Evolutionary conservation across 2,797 vertebrate species (phyloP), one percentile per base, ranked within the genome.

Genomic region (Eurystomus glaucurus): DNA sequence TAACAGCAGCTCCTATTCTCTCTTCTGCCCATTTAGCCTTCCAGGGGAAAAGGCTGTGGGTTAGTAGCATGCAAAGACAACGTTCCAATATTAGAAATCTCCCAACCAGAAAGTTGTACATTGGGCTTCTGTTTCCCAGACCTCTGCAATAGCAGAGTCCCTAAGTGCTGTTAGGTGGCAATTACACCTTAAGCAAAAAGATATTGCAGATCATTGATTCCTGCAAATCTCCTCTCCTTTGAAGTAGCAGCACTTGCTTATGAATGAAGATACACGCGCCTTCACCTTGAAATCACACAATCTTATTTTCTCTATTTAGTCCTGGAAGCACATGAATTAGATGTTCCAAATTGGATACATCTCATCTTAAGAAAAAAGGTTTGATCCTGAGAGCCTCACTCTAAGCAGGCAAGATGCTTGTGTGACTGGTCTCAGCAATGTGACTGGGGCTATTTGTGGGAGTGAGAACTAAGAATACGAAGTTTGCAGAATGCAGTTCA

Each of bases 141-240:
- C 31, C 58, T 90, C 46, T 70, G 80, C 76, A 86, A 65, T 1
- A 92, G 83, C 62, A n/a, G 92, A 96, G 94, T 92, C 83, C 74
- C 80, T 91, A 74, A 87, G 33, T 89, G 94, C 74, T 89, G 80
- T 83, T 80, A 87, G 94, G 90, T 80, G 74, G 86, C 90, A 96
- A 97, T 97, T 96, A 97, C 90, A 96, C 92, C 85, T 89, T 93
- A 96, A 92, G 80, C 94, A 97, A 96, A 95, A 97, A 96, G 95
- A 94, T 96, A 96, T 80, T 97, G 93, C 93, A 95, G 96, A 96
- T 97, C 94, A 97, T 91, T 92, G 97, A 96, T 97, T 97, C 92
- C 94, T 87, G 93, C 92, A 96, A 97, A 97, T 96, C 94, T 96
- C 80, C 79, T 91, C 94, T 97, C 62, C 90, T 93, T 74, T 94